Evolutionary conservation across 2,797 vertebrate genomes (phyloP), one percentile per base, ranked within the genome.

Genomic region (Acanthopagrus latus): DNA sequence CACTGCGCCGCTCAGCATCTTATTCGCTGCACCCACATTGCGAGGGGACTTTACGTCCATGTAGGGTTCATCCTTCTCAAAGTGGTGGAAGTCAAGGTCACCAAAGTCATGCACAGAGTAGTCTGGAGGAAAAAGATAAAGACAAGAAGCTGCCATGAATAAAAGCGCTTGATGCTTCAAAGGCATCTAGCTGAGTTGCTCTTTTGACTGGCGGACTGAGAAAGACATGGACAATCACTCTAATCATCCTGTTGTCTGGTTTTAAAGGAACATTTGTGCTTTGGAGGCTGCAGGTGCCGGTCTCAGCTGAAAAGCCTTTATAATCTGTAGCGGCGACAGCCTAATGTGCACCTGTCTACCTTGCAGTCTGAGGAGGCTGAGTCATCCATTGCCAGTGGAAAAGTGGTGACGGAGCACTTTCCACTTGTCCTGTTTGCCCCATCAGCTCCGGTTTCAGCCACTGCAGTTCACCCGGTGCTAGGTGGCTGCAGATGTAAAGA

Each of bases 41-140:
- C 97, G 97, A 0, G 98, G 98, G 29, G 95, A 96, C 13, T 94
- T 93, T 11, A 99, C 84, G 1, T 93, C 85, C 94, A 98, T 97
- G 92, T 96, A 98, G 51, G 96, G 91, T 4, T 97, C 96, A 17
- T 99, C 98, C 0, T 96, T 95, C 85, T 97, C 95, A 50, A 96
- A 93, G 68, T 95, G 94, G 69, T 95, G 95, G 93, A 99, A 99
- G 89, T 52, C 96, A 85, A 99, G 81, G 89, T 99, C 97, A 70
- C 98, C 98, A 1, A 97, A 96, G 91, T 99, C 98, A 0, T 97
- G 96, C 58, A 99, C 93, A 7, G 93, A 93, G 79, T 96, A 98
- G 69, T 98, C 98, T 99, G 83, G 58, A 67, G 23, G 25, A 23
- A 2, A 65, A 9, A 33, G 38, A 1, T n/a, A 75, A 65, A 33